Percentiles rank a stretch among this genome's conserved stretches.
Conservation (phyloP, 2,888 invertebrate genomes). For the Mesopsocus fuscifrons region DNA sequence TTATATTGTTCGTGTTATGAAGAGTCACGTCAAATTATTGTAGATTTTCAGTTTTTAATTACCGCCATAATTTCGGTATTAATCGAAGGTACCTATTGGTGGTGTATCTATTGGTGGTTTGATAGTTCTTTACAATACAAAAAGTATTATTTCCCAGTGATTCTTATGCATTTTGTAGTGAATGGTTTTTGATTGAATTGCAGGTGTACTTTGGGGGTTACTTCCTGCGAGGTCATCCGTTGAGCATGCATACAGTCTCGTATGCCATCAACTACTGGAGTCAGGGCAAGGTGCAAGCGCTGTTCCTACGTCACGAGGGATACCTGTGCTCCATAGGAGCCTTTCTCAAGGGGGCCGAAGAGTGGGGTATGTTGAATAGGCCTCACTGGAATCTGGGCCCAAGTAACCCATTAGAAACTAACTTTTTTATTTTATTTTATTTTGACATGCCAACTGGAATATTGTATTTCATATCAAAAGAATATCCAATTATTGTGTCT, state of each 20-base stretch:
- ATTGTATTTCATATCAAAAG: too few relatives aligned
- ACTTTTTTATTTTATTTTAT: not conserved
- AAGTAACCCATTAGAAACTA: not conserved
- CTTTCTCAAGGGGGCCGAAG: slow-evolving; percentile 41
- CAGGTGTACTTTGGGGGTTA: slow-evolving; percentile 49
- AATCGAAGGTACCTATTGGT: too few relatives aligned
- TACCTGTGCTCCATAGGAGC: slow-evolving; percentile 51
- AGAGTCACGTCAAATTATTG: not conserved
- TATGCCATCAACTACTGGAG: slow-evolving; percentile 51
- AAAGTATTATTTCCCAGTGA: too few relatives aligned
- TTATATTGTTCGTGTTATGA: not conserved
- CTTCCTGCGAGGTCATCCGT: slow-evolving; percentile 44
- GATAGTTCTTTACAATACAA: too few relatives aligned
- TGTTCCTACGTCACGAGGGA: slow-evolving; percentile 49
- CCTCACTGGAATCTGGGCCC: not conserved
- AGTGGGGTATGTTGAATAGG: too few relatives aligned
- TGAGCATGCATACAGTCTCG: slow-evolving; percentile 47
- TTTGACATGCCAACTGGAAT: too few relatives aligned
- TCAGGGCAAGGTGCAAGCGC: slow-evolving; percentile 39
- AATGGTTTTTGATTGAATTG: too few relatives aligned
- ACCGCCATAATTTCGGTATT: too few relatives aligned
- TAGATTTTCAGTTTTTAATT: too few relatives aligned
- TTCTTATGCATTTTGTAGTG: too few relatives aligned
- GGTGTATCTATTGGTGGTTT: too few relatives aligned
- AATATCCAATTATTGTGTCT: too few relatives aligned